These are phyloP conservation scores for Alectura lathami DNA, from an alignment of 2,113 vertebrate species.

Conservation along the genomic window DNA sequence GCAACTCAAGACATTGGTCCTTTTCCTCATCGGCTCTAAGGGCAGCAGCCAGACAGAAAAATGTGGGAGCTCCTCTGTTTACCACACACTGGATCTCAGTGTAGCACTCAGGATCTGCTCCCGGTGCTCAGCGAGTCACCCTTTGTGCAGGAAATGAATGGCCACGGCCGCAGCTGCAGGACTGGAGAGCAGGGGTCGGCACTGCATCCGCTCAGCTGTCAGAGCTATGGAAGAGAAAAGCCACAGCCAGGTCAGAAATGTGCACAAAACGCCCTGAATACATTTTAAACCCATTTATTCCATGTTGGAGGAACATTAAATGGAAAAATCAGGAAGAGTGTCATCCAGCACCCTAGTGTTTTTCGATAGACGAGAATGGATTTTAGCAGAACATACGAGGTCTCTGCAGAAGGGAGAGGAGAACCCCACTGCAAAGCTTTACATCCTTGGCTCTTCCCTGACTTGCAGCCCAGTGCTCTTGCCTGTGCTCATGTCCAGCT, in stretches of 20 bases:
- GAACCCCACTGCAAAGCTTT: not conserved
- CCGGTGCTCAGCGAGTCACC: accelerated
- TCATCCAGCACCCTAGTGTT: not conserved
- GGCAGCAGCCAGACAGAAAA: not conserved
- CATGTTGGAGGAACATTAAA: not conserved
- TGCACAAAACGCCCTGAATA: not conserved
- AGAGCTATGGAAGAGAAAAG: not conserved
- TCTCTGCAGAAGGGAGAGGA: not conserved
- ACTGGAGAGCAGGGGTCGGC: not conserved
- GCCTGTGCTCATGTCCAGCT: accelerated
- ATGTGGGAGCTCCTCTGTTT: not conserved
- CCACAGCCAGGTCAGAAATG: too few relatives aligned
- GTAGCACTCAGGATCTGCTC: not conserved
- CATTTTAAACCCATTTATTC: not conserved
- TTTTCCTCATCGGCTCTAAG: not conserved
- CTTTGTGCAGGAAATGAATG: not conserved
- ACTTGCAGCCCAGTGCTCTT: not conserved
- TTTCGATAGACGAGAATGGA: not conserved
- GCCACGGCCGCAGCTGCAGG: not conserved
- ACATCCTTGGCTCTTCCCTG: not conserved
- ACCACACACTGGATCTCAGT: not conserved
- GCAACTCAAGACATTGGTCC: accelerated
- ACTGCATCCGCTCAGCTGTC: not conserved
- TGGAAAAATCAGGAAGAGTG: not conserved
- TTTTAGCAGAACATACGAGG: not conserved